Percentiles rank a stretch among this genome's conserved stretches.
These are phyloP conservation scores for Aromia moschata DNA, from an alignment of 2,888 invertebrate genomes.

Conservation along the genomic window DNA sequence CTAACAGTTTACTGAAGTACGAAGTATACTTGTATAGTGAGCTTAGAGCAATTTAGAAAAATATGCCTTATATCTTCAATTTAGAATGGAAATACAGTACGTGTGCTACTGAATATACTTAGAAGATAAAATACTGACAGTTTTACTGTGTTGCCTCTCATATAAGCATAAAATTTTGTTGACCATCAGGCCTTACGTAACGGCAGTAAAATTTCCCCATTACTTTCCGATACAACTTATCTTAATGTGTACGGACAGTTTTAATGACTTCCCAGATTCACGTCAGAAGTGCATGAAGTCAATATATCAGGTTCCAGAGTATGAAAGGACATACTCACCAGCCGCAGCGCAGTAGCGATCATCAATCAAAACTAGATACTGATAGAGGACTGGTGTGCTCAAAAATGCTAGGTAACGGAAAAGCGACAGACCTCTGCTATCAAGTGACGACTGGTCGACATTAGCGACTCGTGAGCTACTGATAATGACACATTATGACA, in stretches of 20 bases:
- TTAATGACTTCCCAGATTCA: slow-evolving; percentile 13
- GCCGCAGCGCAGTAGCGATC: slow-evolving; percentile 6
- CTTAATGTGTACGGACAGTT: slow-evolving; percentile 17
- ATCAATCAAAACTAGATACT: slow-evolving; percentile 25
- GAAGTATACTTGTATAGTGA: too few species aligned
- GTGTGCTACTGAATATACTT: too few species aligned
- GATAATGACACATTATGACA: slow-evolving; percentile 57
- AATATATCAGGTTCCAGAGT: slow-evolving; percentile 22
- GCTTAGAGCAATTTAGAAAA: too few species aligned
- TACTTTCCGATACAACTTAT: slow-evolving; percentile 13
- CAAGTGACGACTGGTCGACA: slow-evolving; percentile 52
- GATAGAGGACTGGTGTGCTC: too few species aligned
- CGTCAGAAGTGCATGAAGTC: slow-evolving; percentile 22
- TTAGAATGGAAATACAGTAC: too few species aligned
- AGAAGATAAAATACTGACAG: too few species aligned
- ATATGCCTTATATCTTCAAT: too few species aligned
- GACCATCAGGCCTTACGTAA: neutral
- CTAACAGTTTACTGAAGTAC: too few species aligned
- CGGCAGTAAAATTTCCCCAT: slow-evolving; percentile 10
- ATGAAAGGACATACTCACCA: slow-evolving; percentile 12
- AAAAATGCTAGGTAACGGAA: slow-evolving; percentile 22
- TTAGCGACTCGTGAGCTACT: slow-evolving; percentile 50
- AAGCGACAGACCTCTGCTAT: slow-evolving; percentile 45
- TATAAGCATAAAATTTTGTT: slow-evolving; percentile 9
- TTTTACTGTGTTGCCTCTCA: too few species aligned